Evolutionary conservation across 2,888 invertebrate genomes (phyloP), one percentile per base, ranked within the genome.

Genomic region (Papilio demoleus): DNA sequence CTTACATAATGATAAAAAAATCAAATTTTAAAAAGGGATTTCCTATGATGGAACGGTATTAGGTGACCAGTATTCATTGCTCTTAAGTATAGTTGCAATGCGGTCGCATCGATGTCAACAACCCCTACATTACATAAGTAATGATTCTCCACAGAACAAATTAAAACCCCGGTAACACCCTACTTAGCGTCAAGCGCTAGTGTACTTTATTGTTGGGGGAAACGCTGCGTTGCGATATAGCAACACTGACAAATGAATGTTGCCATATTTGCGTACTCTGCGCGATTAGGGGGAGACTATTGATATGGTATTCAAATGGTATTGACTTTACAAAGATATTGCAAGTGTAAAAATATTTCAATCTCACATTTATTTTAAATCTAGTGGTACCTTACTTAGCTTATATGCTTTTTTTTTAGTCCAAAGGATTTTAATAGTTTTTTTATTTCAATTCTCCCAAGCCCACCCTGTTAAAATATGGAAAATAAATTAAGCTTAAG

Each of bases 151-250:
- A 45, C 36, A 38, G 12, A 70, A 62, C 45, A 53, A 65, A 65
- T 65, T 62, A 62, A 70, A 69, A 45, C 68, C 69, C 69, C 56
- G 34, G 61, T 70, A 58, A 70, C 65, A 70, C 69, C 65, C 61
- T 66, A 65, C 69, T 70, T 65, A 70, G 45, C 50, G 69, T 62
- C 62, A 66, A 66, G 56, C 42, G 42, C 69, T 36, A 45, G 45
- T 45, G 65, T 66, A 66, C 65, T 65, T 70, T 70, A 70, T 70
- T 65, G 62, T 70, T 70, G 45, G 69, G 69, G 69, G 69, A 70
- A 45, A 19, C 56, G 9, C 69, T 66, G 69, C 9, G 24, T 60
- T 36, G 17, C 11, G 65, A 36, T 58, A 62, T 61, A 53, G 56
- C 65, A 65, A 61, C 58, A 58, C 58, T 65, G 58, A 70, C 56